Base-by-base conservation (phyloP, 35 echinoderm and acorn worm species). In the Antedon bifida region DNA sequence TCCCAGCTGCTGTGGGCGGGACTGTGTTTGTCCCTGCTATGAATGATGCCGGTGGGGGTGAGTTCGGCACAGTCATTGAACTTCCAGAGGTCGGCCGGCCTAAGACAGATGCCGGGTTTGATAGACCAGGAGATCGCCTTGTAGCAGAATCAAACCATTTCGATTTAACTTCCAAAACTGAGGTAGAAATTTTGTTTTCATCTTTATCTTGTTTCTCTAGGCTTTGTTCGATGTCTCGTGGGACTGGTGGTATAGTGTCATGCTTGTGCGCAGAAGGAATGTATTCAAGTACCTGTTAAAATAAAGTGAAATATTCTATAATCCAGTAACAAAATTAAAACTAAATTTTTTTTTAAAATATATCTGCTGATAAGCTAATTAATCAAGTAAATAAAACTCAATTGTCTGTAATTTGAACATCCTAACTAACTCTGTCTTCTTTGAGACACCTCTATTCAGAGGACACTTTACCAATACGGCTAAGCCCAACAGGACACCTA, bases 201-300 rank as follows among this genome's bases (percentile, higher is more conserved):
- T 32, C 23, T 29, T 34, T 34, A 0, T 29, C 31, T 10, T 75
- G 78, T 26, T 35, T 51, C 19, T n/a, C 30, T 5, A 79, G 30
- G 30, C 36, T 39, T n/a, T 89, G 74, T 32, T 39, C 29, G 11
- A 85, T 36, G 16, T 84, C 82, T 14, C 34, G 73, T 29, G 51
- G 28, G 31, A 46, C 35, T n/a, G 77, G 73, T 30, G 93, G 90
- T 23, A 83, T 31, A 28, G 89, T 81, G 29, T 96, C 80, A 74
- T 96, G 90, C 44, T 91, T 89, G 45, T 85, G 84, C 29, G 83
- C 80, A 0, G 90, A 87, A 32, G 93, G 80, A 14, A 96, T 29
- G 87, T 90, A 96, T 74, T 96, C 93, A 28, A 96, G 73, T 31
- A 83, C 46, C 93, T 96, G 56, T 0, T 16, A 64, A 64, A 12